phyloP scores from a whole-genome alignment of 92 coral and sea anemone genomes.

The Chrysogorgia sp. region DNA sequence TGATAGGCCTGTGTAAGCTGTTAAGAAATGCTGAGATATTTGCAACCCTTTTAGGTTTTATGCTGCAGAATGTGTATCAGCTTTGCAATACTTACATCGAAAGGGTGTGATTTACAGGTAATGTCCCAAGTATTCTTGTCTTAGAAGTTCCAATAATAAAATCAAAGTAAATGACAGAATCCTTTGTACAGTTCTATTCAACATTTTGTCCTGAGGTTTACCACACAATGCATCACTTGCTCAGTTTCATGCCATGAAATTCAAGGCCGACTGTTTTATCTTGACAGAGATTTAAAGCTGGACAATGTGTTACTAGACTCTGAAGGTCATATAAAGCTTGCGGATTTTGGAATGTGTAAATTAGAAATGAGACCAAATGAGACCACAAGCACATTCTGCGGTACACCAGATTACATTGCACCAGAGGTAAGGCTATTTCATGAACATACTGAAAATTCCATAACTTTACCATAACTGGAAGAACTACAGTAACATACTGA shows the following conservation, averaged over 20 bases:
- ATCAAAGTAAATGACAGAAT: no score
- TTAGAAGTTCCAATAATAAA: no score
- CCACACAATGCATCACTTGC: neutral
- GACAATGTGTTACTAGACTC: slow-evolving; percentile 90
- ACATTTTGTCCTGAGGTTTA: no score
- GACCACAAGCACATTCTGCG: slow-evolving; percentile 88
- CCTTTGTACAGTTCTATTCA: no score
- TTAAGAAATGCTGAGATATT: neutral
- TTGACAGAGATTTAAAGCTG: slow-evolving; percentile 86
- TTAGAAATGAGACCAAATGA: slow-evolving; percentile 78
- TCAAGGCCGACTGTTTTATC: neutral
- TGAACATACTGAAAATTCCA: neutral
- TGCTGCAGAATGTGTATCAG: slow-evolving; percentile 95
- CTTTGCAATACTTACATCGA: slow-evolving; percentile 81
- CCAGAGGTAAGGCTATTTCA: slow-evolving; percentile 87
- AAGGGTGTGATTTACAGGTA: slow-evolving; percentile 84
- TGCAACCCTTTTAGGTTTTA: slow-evolving; percentile 70
- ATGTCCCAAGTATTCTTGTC: neutral
- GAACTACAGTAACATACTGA: no score
- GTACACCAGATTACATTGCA: slow-evolving; percentile 97
- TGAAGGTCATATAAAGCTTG: slow-evolving; percentile 91
- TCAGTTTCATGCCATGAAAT: neutral
- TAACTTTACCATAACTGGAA: no score
- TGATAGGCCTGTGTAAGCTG: neutral
- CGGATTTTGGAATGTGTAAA: slow-evolving; percentile 99